phyloP scores from a whole-genome alignment of 23 tunicate species.

The Ascidia mentula region DNA sequence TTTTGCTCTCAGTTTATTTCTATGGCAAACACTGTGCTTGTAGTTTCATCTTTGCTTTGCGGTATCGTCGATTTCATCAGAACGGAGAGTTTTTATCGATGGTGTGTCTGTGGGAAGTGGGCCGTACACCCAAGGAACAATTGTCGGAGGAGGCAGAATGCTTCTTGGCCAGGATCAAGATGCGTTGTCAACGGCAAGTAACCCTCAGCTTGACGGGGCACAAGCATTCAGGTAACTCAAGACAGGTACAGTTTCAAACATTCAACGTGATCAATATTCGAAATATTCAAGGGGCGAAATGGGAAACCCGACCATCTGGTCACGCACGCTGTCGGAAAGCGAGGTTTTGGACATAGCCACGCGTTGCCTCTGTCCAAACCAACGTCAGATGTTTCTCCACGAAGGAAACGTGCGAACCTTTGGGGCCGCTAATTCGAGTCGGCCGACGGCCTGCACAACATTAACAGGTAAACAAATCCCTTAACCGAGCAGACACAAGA shows the following conservation, averaged over 20 bases:
- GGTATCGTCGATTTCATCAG: neutral
- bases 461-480: no score
- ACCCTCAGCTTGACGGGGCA: neutral
- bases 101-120: neutral
- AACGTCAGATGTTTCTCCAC: neutral
- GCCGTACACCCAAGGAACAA: neutral
- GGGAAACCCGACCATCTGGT: conserved; percentile 1
- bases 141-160: neutral
- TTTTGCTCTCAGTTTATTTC: no score
- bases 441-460: neutral
- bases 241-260: no score
- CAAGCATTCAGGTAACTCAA: neutral
- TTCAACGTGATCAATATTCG: neutral
- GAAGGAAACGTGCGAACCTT: neutral
- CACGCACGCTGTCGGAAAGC: neutral
- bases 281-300: neutral
- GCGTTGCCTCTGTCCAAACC: conserved; percentile 4
- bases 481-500: no score
- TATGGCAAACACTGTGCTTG: neutral
- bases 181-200: neutral
- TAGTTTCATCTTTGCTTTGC: neutral
- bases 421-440: neutral
- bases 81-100: neutral
- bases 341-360: neutral
- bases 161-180: neutral